A percentile compares a stretch with the other conserved stretches of the same genome.
Conservation (phyloP, 1,140 invertebrate genomes). For the Hirudo medicinalis region DNA sequence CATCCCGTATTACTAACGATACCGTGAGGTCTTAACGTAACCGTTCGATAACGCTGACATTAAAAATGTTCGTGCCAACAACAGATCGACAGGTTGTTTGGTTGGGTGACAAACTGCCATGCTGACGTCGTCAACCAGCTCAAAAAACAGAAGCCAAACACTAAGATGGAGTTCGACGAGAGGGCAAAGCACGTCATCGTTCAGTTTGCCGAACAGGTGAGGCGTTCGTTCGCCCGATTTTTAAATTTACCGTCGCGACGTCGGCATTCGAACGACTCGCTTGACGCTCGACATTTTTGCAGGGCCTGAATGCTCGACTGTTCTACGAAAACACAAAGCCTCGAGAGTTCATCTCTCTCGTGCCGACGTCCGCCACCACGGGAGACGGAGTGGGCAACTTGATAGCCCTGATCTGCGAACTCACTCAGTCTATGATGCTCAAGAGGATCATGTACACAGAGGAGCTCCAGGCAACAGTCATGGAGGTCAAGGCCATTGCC, state of each 20-base stretch:
- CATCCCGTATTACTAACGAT: too few relatives aligned
- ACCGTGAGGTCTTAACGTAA: too few relatives aligned
- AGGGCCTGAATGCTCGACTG: constrained; percentile 81
- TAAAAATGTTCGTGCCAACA: too few relatives aligned
- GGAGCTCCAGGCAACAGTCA: constrained; percentile 86
- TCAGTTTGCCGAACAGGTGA: constrained; percentile 83
- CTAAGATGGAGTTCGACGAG: constrained; percentile 84
- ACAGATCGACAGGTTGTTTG: constrained; percentile 62
- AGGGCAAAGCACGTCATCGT: constrained; percentile 71
- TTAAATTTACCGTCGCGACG: constrained; percentile 59
- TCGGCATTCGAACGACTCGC: constrained; percentile 80
- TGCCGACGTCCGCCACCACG: constrained; percentile 91
- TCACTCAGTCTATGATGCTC: constrained; percentile 75
- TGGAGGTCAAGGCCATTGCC: constrained; percentile 92
- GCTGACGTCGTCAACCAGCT: constrained; percentile 77
- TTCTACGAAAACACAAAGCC: constrained; percentile 92
- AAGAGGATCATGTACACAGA: constrained; percentile 82
- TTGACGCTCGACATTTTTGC: constrained; percentile 35
- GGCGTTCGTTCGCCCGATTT: not conserved
- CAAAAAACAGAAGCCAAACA: constrained; percentile 71
- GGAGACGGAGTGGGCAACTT: constrained; percentile 98
- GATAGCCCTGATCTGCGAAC: constrained; percentile 77
- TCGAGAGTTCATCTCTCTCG: constrained; percentile 78
- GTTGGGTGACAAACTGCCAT: constrained; percentile 80
- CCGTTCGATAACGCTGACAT: too few relatives aligned